phyloP scores from a whole-genome alignment of 2,113 vertebrate species.

The Polyodon spathula region DNA sequence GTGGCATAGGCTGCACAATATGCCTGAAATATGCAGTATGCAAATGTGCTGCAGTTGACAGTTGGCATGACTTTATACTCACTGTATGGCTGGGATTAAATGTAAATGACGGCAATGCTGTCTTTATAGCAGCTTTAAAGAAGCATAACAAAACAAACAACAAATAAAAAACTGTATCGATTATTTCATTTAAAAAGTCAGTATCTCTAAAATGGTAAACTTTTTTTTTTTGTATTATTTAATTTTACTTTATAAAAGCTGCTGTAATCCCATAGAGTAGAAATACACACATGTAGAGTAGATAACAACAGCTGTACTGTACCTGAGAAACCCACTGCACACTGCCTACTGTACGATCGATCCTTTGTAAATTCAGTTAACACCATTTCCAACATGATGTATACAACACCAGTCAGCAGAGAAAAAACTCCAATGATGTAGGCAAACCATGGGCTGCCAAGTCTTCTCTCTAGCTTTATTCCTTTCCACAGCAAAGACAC shows the following conservation, averaged over 20 bases:
- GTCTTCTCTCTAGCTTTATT: slow-evolving; percentile 62
- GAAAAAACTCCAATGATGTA: slow-evolving; percentile 74
- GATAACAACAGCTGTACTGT: slow-evolving; percentile 14
- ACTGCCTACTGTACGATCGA: slow-evolving; percentile 54
- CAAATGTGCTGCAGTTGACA: too few relatives aligned
- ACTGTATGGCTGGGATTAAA: too few relatives aligned
- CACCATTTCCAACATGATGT: slow-evolving; percentile 62
- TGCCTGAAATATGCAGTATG: too few relatives aligned
- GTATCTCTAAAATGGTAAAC: not conserved
- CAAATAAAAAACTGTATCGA: too few relatives aligned
- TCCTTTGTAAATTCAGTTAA: slow-evolving; percentile 58
- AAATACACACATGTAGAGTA: not conserved
- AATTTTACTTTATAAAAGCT: not conserved
- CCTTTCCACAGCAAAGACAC: slow-evolving; percentile 87
- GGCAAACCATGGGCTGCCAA: slow-evolving; percentile 73
- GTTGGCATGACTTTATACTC: too few relatives aligned
- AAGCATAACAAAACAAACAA: too few relatives aligned
- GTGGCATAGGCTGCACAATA: too few relatives aligned
- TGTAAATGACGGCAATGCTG: too few relatives aligned
- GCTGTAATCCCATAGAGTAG: not conserved
- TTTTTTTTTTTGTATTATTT: not conserved
- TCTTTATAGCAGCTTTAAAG: too few relatives aligned
- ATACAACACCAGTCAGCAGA: slow-evolving; percentile 70
- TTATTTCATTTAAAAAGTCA: not conserved
- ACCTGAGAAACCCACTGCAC: slow-evolving; percentile 94